Evolutionary conservation across 2,888 invertebrate genomes (phyloP), one percentile per base, ranked within the genome.

Genomic region (Drosophila antonietae): DNA sequence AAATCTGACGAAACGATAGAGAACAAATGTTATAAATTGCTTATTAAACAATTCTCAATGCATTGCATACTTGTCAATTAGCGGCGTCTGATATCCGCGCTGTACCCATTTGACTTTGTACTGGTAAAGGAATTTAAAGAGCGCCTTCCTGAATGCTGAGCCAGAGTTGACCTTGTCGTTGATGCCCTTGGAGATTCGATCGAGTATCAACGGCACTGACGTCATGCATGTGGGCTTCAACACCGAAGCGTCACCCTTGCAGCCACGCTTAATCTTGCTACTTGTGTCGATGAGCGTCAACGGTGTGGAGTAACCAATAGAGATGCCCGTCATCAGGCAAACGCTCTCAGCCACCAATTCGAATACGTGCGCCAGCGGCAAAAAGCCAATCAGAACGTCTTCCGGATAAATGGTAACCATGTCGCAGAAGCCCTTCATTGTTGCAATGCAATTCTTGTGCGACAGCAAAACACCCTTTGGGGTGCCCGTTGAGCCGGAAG

Each of bases 121-220:
- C 64, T 96, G 94, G 93, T 98, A 98, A 0, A 98, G 98, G 94
- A 98, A 98, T 92, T 97, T 96, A 94, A 99, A 99, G 78, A 99
- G 93, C 1, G 97, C 96, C 91, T 96, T 95, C 66, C 96, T 95
- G 70, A 98, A 94, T 51, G 94, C 94, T 12, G 97, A 96, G 64
- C 97, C 96, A 83, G 96, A 96, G 58, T 95, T 95, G 60, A 99
- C 97, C 92, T 98, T 98, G 90, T 99, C 98, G 91, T 97, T 97
- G 73, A 99, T 98, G 82, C 97, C 98, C 93, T 99, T 99, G 91
- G 98, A 98, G 91, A 99, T 97, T 89, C 99, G 96, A 93, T 99
- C 99, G 94, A 99, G 95, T 85, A 99, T 98, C 60, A 99, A 94
- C 97, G 99, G 99, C 51, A 99, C 99, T 56, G 98, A 96, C 5